These are phyloP conservation scores for Hydrolagus colliei DNA, from an alignment of 2,797 vertebrate species.

Conservation along the genomic window DNA sequence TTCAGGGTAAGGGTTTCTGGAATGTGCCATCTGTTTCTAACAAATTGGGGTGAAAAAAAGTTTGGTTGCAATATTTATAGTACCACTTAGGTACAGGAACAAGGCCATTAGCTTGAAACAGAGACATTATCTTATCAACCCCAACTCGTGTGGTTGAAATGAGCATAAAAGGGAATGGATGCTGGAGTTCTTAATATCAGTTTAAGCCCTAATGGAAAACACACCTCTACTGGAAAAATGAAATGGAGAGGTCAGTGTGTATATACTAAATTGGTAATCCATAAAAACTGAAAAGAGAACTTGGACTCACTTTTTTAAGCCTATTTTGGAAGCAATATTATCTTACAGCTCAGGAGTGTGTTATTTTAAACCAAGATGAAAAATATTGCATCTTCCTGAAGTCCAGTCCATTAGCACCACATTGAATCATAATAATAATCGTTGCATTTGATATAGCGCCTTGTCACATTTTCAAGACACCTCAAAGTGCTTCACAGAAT, in stretches of 20 bases:
- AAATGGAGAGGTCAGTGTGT: neutral
- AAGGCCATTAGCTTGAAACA: neutral
- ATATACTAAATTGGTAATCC: neutral
- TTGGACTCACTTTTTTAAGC: neutral
- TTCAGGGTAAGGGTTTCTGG: neutral
- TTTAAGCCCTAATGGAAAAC: neutral
- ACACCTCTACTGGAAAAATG: neutral
- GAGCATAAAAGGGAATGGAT: neutral
- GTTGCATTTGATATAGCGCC: too few species aligned
- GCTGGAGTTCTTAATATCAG: neutral
- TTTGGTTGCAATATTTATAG: neutral
- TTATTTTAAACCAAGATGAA: neutral
- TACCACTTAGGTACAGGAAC: neutral
- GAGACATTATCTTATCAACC: neutral
- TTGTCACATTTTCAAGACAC: too few species aligned
- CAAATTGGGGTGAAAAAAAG: neutral
- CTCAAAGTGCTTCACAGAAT: too few species aligned
- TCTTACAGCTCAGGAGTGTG: neutral
- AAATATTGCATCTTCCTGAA: neutral
- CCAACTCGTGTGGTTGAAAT: neutral
- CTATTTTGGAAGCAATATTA: neutral
- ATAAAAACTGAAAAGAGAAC: neutral
- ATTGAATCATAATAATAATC: too few species aligned
- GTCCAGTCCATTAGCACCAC: neutral
- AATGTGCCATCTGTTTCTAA: conserved; percentile 5